phyloP scores from a whole-genome alignment of 2,888 invertebrate species.

The Plemyria rubiginata region DNA sequence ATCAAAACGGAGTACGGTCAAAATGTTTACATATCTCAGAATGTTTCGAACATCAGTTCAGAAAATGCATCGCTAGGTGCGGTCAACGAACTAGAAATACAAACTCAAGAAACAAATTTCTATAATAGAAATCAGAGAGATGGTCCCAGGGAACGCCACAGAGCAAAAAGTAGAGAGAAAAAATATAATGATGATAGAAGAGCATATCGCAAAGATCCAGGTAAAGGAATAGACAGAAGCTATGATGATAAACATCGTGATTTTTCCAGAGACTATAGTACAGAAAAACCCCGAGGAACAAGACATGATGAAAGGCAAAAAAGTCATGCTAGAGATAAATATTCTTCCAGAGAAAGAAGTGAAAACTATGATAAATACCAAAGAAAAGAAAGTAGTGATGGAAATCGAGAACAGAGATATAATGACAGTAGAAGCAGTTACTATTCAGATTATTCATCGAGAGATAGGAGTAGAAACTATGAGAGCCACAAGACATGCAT shows the following conservation, averaged over 20 bases:
- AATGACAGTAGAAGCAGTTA: constrained; percentile 6
- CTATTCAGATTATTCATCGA: constrained; percentile 7
- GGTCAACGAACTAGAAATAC: constrained; percentile 30
- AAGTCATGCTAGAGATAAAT: constrained; percentile 7
- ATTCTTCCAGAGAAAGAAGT: constrained; percentile 9
- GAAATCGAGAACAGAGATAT: constrained; percentile 2
- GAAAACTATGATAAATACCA: constrained; percentile 9
- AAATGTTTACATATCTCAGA: constrained; percentile 28
- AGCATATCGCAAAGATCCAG: constrained; percentile 11
- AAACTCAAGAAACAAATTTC: constrained; percentile 21
- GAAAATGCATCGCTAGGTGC: constrained; percentile 5
- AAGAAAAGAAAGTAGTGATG: neutral
- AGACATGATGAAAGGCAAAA: constrained; percentile 5
- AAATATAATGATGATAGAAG: constrained; percentile 9
- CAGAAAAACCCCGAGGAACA: constrained; percentile 6
- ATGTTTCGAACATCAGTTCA: constrained; percentile 11
- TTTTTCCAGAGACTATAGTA: constrained; percentile 2
- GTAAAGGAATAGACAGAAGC: constrained; percentile 9
- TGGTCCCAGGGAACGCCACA: constrained; percentile 2
- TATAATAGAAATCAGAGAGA: constrained; percentile 3
- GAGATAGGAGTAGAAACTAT: constrained; percentile 10
- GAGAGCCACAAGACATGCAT: neutral
- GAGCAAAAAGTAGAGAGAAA: constrained; percentile 17
- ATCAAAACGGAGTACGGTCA: constrained; percentile 40
- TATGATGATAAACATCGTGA: constrained; percentile 1